Conservation (phyloP, 2,888 invertebrate genomes). For the Ichneumon xanthorius region DNA sequence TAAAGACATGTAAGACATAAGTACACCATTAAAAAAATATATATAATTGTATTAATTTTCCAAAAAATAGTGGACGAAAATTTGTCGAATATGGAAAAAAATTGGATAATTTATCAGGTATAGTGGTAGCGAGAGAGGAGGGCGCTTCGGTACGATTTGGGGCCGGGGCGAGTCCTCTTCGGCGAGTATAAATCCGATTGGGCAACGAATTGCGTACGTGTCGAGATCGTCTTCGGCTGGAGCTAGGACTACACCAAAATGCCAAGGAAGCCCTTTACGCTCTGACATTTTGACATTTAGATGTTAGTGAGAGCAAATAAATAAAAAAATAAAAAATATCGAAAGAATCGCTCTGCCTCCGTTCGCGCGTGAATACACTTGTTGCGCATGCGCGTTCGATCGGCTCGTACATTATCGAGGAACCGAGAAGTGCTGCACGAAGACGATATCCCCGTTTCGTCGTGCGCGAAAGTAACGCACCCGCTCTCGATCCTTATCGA, state of each 20-base stretch:
- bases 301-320: conserved; percentile 7
- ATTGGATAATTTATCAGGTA: background rate
- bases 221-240: conserved; percentile 21
- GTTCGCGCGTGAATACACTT: background rate
- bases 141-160: conserved; percentile 7
- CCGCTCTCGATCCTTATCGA: conserved; percentile 24
- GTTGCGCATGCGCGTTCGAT: background rate
- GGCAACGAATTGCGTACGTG: conserved; percentile 58
- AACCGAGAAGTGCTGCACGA: background rate
- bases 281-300: conserved; percentile 72
- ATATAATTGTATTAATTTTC: too few species aligned
- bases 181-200: conserved; percentile 27
- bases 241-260: conserved; percentile 68
- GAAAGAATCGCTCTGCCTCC: conserved; percentile 11
- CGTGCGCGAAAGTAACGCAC: background rate
- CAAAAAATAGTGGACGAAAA: too few species aligned
- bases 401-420: conserved; percentile 1
- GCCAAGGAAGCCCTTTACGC: conserved; percentile 71
- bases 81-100: too few species aligned
- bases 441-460: conserved; percentile 14
- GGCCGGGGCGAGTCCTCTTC: conserved; percentile 4
- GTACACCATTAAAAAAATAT: too few species aligned
- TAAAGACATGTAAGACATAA: too few species aligned
- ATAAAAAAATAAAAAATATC: conserved; percentile 1
- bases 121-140: background rate